Base-by-base conservation (phyloP, 2,888 invertebrate genomes). In the Eilema sororculum region DNA sequence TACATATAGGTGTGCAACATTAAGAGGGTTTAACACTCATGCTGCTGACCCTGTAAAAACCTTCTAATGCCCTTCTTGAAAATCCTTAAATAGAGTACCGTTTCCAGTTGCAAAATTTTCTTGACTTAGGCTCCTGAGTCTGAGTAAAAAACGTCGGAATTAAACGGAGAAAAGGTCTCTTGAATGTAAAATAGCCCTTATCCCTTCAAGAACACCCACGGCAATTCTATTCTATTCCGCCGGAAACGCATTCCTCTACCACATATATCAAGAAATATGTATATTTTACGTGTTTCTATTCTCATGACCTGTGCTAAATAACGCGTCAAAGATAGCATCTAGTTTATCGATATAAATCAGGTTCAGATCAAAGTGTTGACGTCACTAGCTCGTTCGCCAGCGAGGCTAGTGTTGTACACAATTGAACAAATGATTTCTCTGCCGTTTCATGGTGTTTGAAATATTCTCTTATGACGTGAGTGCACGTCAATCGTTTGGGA, bases 321-420 rank as follows among this genome's bases (percentile, higher is more conserved):
- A 24, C 22, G 24, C 57, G 57, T 22, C 57, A 24, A 24, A 24
- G 57, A 24, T 60, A 60, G 22, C 22, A 28, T 20, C 37, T 37
- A 58, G 24, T 52, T 25, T 52, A 41, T 58, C 58, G 68, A 9
- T 25, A 67, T 74, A 73, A 68, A 69, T 72, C 70, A 57, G 63
- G 52, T 52, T 56, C 57, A 58, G 66, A 78, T 78, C 76, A 74
- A 78, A 78, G 76, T 41, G 41, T 13, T 68, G 22, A 58, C 65
- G 68, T 68, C 67, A 68, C 30, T n/a, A n/a, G 9, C 16, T 37
- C 16, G 33, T 37, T 62, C 20, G 6, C 25, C 16, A 24, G 22
- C 59, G 13, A 37, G n/a, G n/a, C 41, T 41, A 52, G 56, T 37
- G 25, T 25, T 60, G 16, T 52, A 69, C 33, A 65, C 24, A 33